Conservation (phyloP, 2,888 invertebrate species). For the Willowsia nigromaculata region DNA sequence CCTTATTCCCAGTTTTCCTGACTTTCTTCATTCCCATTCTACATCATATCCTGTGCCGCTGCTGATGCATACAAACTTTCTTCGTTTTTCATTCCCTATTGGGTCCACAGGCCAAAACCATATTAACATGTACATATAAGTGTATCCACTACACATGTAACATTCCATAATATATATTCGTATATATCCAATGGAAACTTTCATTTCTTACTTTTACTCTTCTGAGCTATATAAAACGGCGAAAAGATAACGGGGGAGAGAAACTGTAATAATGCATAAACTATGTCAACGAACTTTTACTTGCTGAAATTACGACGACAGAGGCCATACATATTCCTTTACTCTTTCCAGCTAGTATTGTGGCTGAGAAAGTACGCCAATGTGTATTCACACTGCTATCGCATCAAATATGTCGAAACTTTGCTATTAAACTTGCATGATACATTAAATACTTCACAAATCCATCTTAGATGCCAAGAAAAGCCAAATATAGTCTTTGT, state of each 20-base stretch:
- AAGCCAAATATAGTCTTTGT: neutral
- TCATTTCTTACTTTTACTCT: conserved; percentile 42
- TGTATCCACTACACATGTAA: neutral
- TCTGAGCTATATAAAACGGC: conserved; percentile 19
- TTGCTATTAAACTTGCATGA: conserved; percentile 58
- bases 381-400: neutral
- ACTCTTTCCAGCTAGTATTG: neutral
- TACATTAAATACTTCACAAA: conserved; percentile 45
- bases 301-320: conserved; percentile 63
- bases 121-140: neutral
- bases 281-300: conserved; percentile 71
- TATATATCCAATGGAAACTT: conserved; percentile 17
- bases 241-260: conserved; percentile 32
- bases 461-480: conserved; percentile 34
- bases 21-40: conserved; percentile 72
- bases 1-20: conserved; percentile 73
- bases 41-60: conserved; percentile 58
- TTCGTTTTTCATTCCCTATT: conserved; percentile 71
- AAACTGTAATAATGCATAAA: conserved; percentile 62
- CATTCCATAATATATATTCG: neutral
- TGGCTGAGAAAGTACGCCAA: neutral
- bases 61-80: conserved; percentile 75
- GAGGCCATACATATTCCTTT: conserved; percentile 22
- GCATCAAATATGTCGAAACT: conserved; percentile 52
- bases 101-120: conserved; percentile 62